A percentile compares a stretch with the other conserved stretches of the same genome.
Evolutionary conservation across 2,113 vertebrate genomes (phyloP).

Genomic region (Syngnathus floridae): DNA sequence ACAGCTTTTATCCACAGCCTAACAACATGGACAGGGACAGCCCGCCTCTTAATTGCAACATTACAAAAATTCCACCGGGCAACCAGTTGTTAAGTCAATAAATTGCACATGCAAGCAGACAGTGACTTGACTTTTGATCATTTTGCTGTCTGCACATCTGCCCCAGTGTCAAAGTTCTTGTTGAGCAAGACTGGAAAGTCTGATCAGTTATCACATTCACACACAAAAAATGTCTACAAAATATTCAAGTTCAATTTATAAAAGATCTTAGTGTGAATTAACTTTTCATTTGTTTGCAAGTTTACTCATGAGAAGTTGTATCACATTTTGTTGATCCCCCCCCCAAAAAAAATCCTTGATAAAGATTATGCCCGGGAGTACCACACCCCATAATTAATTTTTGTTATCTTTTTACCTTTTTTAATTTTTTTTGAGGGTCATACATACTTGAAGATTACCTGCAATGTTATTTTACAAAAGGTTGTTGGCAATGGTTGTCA

Average conservation of each 20-base stretch:
- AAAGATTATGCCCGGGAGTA: too few relatives aligned
- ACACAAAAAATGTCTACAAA: neutral
- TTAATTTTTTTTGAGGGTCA: too few relatives aligned
- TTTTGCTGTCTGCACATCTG: neutral
- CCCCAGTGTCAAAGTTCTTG: neutral
- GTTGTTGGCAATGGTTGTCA: too few relatives aligned
- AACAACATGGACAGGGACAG: neutral
- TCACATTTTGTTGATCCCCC: too few relatives aligned
- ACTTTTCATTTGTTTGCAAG: too few relatives aligned
- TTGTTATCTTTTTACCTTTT: too few relatives aligned
- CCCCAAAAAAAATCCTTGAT: too few relatives aligned
- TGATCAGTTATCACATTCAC: neutral
- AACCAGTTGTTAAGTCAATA: neutral
- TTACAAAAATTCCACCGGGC: neutral
- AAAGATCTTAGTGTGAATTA: neutral
- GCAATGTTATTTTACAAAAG: too few relatives aligned
- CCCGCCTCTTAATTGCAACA: neutral
- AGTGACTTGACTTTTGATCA: too few relatives aligned
- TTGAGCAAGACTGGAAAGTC: constrained; percentile 6
- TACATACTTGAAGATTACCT: too few relatives aligned
- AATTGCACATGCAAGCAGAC: neutral
- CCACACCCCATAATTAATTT: too few relatives aligned
- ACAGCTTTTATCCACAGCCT: neutral
- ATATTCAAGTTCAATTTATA: neutral
- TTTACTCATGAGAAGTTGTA: too few relatives aligned